Evolutionary conservation across 2,797 vertebrate species (phyloP).

Genomic region (Alectoris magna): DNA sequence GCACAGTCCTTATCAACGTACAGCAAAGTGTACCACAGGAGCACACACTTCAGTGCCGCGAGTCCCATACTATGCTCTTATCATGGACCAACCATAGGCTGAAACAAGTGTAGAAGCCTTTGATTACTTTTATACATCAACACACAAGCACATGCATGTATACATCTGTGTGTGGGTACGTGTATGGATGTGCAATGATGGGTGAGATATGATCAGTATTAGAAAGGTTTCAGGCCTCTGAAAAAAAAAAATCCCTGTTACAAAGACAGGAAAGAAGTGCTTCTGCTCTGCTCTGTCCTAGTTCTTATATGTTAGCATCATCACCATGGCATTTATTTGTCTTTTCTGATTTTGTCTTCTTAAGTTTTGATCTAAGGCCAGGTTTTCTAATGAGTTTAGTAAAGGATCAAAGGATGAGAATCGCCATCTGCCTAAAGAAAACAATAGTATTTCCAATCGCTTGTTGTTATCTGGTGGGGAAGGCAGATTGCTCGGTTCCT

Average conservation of each 20-base stretch:
- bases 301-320: neutral
- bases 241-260: neutral
- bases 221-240: neutral
- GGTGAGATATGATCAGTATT: neutral
- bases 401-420: conserved; percentile 62
- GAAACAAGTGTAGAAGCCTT: neutral
- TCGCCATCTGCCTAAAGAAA: conserved; percentile 72
- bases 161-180: accelerated
- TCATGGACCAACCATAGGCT: accelerated
- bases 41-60: no score
- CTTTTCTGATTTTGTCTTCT: neutral
- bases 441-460: conserved; percentile 59
- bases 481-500: conserved; percentile 13
- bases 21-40: neutral
- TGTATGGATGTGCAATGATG: neutral
- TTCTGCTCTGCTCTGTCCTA: neutral
- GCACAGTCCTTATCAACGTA: neutral
- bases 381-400: conserved; percentile 73
- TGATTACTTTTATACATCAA: neutral
- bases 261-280: neutral
- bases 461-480: conserved; percentile 61
- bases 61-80: neutral
- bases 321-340: conserved; percentile 1
- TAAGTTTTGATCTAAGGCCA: conserved; percentile 67
- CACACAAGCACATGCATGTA: accelerated